Base-by-base conservation (phyloP, 2,113 vertebrate genomes). In the Hyperopisus bebe region DNA sequence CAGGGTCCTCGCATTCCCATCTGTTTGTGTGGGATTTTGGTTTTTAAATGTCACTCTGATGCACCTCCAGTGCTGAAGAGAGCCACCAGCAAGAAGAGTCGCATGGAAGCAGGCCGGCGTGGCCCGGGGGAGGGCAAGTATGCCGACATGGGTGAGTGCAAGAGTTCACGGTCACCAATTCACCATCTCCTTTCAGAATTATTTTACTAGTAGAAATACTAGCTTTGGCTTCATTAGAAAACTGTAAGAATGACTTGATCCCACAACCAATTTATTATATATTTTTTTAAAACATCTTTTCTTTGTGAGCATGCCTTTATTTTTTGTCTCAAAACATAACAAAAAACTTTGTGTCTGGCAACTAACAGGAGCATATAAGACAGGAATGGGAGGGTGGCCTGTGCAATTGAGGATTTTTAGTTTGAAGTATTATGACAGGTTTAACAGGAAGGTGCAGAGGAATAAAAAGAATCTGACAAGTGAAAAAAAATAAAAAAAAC, bases 71-170 rank as follows among this genome's bases (percentile, higher is more conserved):
- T 99, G 93, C 95, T 99, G 88, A 97, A 99, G 93, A 93, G 98
- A 95, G 98, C 98, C 89, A 97, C 97, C 19, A 99, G 98, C 95
- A 99, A 99, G 95, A 97, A 98, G 93, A 99, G 95, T 92, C 95
- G 96, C 77, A 96, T 96, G 0, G 97, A 98, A 0, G 96, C 96
- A 35, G 97, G 97, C 91, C 97, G 97, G 19, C 95, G 98, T 83
- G 97, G 97, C 92, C 97, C 97, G 0, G 96, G 98, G 1, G 98
- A 99, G 0, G 98, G 98, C 86, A 98, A 98, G 93, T 97, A 97
- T 7, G 96, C 97, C 0, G 98, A 99, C 92, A 98, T 95, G 90
- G 98, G 98, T 92, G 93, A 98, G 96, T 93, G 77, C 92, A 91
- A 91, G 91, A 93, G 74, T n/a, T 62, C 88, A 87, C 47, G 1